Conservation (phyloP, 2,797 vertebrate species). For the Hydrocynus forskahlii region DNA sequence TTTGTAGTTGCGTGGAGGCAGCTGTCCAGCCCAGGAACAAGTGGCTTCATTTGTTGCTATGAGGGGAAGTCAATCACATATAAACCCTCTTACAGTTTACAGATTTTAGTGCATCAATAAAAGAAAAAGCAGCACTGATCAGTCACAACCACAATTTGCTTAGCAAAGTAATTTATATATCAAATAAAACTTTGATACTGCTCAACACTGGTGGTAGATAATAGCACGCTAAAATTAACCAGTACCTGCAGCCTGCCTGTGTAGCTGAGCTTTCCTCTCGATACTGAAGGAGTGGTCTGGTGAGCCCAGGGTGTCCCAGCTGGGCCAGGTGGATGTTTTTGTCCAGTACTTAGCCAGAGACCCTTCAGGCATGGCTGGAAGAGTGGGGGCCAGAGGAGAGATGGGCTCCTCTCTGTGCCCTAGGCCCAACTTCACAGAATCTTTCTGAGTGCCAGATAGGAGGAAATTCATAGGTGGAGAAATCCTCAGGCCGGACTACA, state of each 20-base stretch:
- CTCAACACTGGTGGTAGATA: background rate
- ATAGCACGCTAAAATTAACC: background rate
- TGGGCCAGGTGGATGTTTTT: conserved; percentile 87
- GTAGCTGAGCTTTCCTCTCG: conserved; percentile 93
- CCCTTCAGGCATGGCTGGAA: conserved; percentile 77
- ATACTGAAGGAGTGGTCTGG: conserved; percentile 92
- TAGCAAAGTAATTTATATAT: background rate
- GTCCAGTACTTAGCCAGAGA: conserved; percentile 90
- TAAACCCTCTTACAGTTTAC: background rate
- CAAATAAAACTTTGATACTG: background rate
- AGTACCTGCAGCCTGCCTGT: conserved; percentile 94
- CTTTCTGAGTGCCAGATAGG: conserved; percentile 85
- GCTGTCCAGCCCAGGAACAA: conserved; percentile 95
- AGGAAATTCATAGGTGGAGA: conserved; percentile 92
- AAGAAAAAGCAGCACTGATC: background rate
- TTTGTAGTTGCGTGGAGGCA: conserved; percentile 95
- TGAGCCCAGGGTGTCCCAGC: conserved; percentile 84
- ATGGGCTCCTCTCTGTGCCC: conserved; percentile 84
- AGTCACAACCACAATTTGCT: background rate
- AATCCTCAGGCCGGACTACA: conserved; percentile 90
- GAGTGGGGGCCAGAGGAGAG: conserved; percentile 75
- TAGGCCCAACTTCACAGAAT: conserved; percentile 82
- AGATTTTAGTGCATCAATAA: background rate
- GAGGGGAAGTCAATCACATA: background rate
- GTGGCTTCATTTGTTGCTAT: conserved; percentile 95